phyloP scores from a whole-genome alignment of 35 echinoderm and acorn worm genomes.

The Apostichopus parvimensis region DNA sequence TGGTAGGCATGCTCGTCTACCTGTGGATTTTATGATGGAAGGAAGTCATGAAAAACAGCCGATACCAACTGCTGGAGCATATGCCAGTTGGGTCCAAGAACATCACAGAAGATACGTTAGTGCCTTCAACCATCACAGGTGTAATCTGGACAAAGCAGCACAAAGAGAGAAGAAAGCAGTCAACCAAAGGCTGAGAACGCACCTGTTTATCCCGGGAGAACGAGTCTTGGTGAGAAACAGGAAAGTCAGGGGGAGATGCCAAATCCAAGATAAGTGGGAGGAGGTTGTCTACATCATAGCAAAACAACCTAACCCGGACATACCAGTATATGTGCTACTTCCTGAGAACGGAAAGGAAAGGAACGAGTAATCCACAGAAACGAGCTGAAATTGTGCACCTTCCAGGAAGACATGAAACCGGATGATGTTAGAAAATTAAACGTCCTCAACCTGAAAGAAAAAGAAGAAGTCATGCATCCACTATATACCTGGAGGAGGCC shows the following conservation, averaged over 20 bases:
- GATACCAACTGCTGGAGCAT: background rate
- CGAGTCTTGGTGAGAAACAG: conserved; percentile 62
- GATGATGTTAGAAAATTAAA: background rate
- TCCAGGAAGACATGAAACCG: background rate
- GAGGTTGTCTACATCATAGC: conserved; percentile 30
- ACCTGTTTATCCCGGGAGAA: conserved; percentile 38
- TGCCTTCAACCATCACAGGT: conserved; percentile 19
- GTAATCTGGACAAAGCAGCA: conserved; percentile 20
- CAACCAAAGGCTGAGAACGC: conserved; percentile 1
- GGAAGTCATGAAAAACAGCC: background rate
- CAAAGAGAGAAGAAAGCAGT: background rate
- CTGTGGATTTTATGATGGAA: conserved; percentile 46
- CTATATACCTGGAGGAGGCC: too few relatives aligned
- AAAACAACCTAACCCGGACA: background rate
- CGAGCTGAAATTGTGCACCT: conserved; percentile 13
- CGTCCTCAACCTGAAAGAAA: background rate
- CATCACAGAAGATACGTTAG: conserved; percentile 9
- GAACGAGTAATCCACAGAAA: conserved; percentile 68
- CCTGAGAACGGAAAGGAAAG: conserved; percentile 42
- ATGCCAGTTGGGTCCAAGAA: background rate
- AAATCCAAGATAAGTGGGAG: conserved; percentile 68
- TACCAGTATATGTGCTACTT: conserved; percentile 63
- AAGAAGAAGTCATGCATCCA: too few relatives aligned
- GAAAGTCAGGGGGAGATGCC: conserved; percentile 45
- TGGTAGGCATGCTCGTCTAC: conserved; percentile 49